These are phyloP conservation scores for Chaetoderma sp. DNA, from an alignment of 2,888 invertebrate genomes.

Conservation along the genomic window DNA sequence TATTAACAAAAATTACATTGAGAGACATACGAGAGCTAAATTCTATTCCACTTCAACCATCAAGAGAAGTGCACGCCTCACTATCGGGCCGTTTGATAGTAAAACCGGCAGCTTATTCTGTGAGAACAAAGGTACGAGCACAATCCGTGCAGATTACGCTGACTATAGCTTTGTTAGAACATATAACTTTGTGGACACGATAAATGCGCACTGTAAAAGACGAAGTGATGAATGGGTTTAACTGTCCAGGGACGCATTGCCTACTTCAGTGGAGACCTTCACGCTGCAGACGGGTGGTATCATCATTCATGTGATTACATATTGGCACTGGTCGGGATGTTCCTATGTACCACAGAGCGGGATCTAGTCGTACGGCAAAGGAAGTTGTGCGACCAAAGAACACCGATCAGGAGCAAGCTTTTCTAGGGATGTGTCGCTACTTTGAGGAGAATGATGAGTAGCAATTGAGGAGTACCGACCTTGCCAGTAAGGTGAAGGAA, in stretches of 20 bases:
- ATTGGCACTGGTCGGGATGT: conserved; percentile 14
- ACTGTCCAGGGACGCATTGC: not conserved
- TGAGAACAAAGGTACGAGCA: not conserved
- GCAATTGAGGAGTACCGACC: conserved; percentile 21
- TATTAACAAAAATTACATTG: conserved; percentile 15
- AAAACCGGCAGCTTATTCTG: conserved; percentile 15
- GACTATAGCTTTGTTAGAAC: not conserved
- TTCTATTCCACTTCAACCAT: not conserved
- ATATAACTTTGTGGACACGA: conserved; percentile 2
- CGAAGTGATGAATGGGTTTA: conserved; percentile 15
- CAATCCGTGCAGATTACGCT: not conserved
- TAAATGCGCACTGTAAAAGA: conserved; percentile 3
- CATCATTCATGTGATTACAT: conserved; percentile 22
- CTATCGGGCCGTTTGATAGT: conserved; percentile 10
- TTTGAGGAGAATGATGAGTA: conserved; percentile 24
- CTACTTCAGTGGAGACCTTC: conserved; percentile 14
- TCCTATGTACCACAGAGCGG: not conserved
- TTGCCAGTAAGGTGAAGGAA: conserved; percentile 24
- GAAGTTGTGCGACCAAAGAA: conserved; percentile 4
- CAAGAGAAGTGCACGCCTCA: conserved; percentile 13
- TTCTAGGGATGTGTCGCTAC: conserved; percentile 2
- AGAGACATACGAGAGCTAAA: conserved; percentile 8
- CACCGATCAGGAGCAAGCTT: not conserved
- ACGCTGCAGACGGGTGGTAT: conserved; percentile 25
- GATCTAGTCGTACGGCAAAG: not conserved